phyloP scores from a whole-genome alignment of 2,888 invertebrate species.

The Habrosyne pyritoides region DNA sequence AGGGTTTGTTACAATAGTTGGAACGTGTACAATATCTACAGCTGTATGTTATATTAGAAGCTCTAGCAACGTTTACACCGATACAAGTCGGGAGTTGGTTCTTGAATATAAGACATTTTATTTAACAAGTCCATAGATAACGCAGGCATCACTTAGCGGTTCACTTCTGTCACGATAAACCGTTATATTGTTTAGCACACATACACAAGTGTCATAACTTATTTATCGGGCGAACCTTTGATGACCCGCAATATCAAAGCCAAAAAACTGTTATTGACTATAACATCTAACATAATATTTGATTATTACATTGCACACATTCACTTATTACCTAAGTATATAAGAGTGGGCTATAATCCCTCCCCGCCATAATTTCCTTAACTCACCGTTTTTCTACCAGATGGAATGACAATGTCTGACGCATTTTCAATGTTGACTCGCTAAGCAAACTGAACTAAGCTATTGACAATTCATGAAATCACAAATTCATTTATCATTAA shows the following conservation, averaged over 20 bases:
- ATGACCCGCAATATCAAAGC: constrained; percentile 46
- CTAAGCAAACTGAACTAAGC: constrained; percentile 73
- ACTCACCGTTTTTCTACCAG: constrained; percentile 81
- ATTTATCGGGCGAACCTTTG: constrained; percentile 23
- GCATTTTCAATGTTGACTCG: constrained; percentile 60
- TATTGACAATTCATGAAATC: neutral
- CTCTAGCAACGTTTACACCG: constrained; percentile 58
- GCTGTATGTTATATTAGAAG: constrained; percentile 48
- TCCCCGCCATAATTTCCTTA: constrained; percentile 82
- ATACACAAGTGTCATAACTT: constrained; percentile 1
- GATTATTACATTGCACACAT: constrained; percentile 80
- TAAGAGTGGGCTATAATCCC: constrained; percentile 80
- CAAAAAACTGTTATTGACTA: constrained; percentile 51
- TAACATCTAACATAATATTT: constrained; percentile 69
- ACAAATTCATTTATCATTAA: neutral
- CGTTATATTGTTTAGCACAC: neutral
- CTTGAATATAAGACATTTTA: constrained; percentile 21
- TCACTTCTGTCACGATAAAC: constrained; percentile 2
- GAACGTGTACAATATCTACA: constrained; percentile 72
- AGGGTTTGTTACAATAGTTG: constrained; percentile 27
- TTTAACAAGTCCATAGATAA: constrained; percentile 22
- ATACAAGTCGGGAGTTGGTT: constrained; percentile 27
- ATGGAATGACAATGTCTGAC: constrained; percentile 77
- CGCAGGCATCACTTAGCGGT: constrained; percentile 14
- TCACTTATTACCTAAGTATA: constrained; percentile 66